A percentile compares a stretch with the other conserved stretches of the same genome.
Evolutionary conservation across 2,888 invertebrate genomes (phyloP).

Genomic region (Heliothis peltigera): DNA sequence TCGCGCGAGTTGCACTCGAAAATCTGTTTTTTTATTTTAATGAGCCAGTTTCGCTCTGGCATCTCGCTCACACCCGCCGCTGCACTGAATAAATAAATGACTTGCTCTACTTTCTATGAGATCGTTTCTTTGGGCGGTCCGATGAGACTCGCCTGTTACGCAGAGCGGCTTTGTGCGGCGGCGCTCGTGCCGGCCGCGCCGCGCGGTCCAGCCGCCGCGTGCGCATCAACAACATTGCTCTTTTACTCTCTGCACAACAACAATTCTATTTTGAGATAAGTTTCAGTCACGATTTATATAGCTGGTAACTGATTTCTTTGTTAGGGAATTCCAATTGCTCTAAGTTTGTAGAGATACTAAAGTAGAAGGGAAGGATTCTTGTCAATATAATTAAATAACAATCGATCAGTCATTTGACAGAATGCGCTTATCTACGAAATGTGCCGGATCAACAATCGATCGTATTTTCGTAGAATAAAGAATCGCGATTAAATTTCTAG

Average conservation of each 20-base stretch:
- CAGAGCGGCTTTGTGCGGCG: constrained; percentile 56
- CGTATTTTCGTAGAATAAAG: too few species aligned
- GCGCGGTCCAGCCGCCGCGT: constrained; percentile 34
- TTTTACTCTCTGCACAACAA: constrained; percentile 72
- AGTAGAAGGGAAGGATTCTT: constrained; percentile 14
- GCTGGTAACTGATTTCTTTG: constrained; percentile 63
- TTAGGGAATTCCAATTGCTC: constrained; percentile 60
- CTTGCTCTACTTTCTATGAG: constrained; percentile 90
- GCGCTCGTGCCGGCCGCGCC: constrained; percentile 49
- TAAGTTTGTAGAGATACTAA: constrained; percentile 26
- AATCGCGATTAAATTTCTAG: too few species aligned
- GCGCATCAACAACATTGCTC: constrained; percentile 68
- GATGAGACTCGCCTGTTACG: constrained; percentile 73
- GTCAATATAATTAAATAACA: too few species aligned
- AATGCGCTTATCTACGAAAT: too few species aligned
- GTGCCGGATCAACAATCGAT: too few species aligned
- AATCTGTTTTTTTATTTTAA: constrained; percentile 89
- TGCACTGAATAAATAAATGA: constrained; percentile 89
- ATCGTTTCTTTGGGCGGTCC: constrained; percentile 86
- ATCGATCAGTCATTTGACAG: too few species aligned
- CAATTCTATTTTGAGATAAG: constrained; percentile 72
- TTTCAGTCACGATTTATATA: constrained; percentile 75
- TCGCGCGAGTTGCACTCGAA: constrained; percentile 86
- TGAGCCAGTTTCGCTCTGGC: constrained; percentile 85
- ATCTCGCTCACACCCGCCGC: constrained; percentile 84